Evolutionary conservation across 1,140 invertebrate species (phyloP).

Genomic region (Tetragonula clypearis): DNA sequence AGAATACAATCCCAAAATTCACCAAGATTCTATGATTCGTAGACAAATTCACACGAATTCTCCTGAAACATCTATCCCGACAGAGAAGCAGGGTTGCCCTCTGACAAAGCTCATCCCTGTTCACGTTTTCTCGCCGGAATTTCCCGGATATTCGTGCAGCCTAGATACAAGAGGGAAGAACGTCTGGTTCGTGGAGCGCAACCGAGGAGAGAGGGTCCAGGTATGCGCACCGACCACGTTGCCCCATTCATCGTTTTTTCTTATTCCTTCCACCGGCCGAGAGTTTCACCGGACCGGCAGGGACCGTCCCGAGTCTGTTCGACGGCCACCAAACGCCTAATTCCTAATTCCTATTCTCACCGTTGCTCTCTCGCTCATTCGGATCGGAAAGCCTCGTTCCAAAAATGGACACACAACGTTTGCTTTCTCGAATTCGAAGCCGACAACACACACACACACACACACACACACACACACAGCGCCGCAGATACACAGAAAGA

Average conservation of each 20-base stretch:
- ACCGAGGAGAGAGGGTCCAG: conserved; percentile 43
- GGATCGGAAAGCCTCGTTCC: conserved; percentile 20
- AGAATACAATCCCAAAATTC: too few relatives aligned
- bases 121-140: conserved; percentile 24
- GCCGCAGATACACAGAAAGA: conserved; percentile 8
- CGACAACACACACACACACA: conserved; percentile 14
- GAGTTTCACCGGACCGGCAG: conserved; percentile 58
- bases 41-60: too few relatives aligned
- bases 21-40: too few relatives aligned
- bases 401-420: conserved; percentile 4
- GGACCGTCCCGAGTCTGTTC: conserved; percentile 11
- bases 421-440: conserved; percentile 72
- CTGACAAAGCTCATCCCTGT: not conserved
- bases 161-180: not conserved
- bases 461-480: not conserved
- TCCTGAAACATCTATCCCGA: too few relatives aligned
- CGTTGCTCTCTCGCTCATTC: conserved; percentile 38
- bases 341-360: conserved; percentile 76
- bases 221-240: conserved; percentile 60
- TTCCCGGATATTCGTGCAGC: conserved; percentile 38
- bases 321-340: conserved; percentile 72
- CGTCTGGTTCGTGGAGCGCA: conserved; percentile 25
- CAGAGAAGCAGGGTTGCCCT: not conserved
- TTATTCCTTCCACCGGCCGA: conserved; percentile 63
- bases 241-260: conserved; percentile 67